Conservation (phyloP, 2,113 vertebrate genomes). For the Heterocephalus glaber region DNA sequence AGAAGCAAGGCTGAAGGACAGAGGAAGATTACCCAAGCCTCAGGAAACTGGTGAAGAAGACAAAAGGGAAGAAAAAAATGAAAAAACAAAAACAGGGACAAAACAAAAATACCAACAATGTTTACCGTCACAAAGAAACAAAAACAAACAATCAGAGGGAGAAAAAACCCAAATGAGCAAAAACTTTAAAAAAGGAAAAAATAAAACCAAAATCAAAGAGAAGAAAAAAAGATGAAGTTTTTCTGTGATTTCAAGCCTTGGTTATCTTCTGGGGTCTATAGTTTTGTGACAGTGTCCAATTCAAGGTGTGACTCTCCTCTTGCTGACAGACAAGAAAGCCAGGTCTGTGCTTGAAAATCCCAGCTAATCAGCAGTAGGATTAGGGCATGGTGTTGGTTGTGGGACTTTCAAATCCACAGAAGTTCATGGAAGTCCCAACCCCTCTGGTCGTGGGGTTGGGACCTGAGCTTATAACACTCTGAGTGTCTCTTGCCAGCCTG, state of each 20-base stretch:
- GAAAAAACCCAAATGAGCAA: neutral
- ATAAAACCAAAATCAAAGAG: neutral
- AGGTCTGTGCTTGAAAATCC: neutral
- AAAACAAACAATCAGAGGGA: neutral
- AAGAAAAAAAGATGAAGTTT: neutral
- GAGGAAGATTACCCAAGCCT: neutral
- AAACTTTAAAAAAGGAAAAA: neutral
- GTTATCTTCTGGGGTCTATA: neutral
- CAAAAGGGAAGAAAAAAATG: neutral
- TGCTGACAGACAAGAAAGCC: neutral
- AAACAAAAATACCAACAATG: neutral
- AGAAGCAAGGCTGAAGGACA: neutral
- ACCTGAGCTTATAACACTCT: neutral
- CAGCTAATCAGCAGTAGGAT: neutral
- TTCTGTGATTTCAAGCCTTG: neutral
- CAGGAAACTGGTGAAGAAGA: neutral
- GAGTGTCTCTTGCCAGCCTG: neutral
- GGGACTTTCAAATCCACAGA: neutral
- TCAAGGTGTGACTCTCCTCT: neutral
- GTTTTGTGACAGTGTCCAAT: neutral
- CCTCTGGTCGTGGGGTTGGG: neutral
- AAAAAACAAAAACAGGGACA: neutral
- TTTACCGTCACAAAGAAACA: neutral
- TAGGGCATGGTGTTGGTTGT: neutral
- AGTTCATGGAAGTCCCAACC: too few relatives aligned